These are phyloP conservation scores for Tyto alba DNA, from an alignment of 2,113 vertebrate species.

Conservation along the genomic window DNA sequence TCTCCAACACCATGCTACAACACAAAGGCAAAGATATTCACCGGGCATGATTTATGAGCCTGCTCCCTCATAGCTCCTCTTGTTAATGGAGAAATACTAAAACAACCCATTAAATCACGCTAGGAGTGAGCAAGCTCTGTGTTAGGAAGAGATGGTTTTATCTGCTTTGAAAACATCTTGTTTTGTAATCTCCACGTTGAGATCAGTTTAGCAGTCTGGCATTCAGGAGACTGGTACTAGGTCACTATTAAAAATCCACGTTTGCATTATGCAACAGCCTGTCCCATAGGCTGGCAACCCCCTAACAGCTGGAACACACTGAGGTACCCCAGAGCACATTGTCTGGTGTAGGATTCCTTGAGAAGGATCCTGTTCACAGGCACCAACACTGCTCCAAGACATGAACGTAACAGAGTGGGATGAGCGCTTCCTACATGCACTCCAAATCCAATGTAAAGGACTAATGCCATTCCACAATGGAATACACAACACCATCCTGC, in stretches of 20 bases:
- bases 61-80: not conserved
- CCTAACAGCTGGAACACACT: not conserved
- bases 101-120: not conserved
- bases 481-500: not conserved
- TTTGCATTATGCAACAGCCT: not conserved
- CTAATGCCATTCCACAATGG: not conserved
- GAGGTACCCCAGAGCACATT: not conserved
- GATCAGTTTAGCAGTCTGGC: not conserved
- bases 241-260: not conserved
- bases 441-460: not conserved
- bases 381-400: not conserved
- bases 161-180: not conserved
- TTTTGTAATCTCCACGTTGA: not conserved
- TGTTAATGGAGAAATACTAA: not conserved
- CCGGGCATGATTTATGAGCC: not conserved
- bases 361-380: not conserved
- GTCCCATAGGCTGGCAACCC: not conserved
- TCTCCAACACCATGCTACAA: not conserved
- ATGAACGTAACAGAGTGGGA: not conserved
- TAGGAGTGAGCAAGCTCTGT: not conserved
- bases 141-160: not conserved
- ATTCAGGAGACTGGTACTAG: not conserved
- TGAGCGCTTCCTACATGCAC: not conserved
- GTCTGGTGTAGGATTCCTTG: not conserved
- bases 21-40: not conserved